A percentile compares a stretch with the other conserved stretches of the same genome.
Evolutionary conservation across 2,797 vertebrate genomes (phyloP).

Genomic region (Aulostomus chinensis): DNA sequence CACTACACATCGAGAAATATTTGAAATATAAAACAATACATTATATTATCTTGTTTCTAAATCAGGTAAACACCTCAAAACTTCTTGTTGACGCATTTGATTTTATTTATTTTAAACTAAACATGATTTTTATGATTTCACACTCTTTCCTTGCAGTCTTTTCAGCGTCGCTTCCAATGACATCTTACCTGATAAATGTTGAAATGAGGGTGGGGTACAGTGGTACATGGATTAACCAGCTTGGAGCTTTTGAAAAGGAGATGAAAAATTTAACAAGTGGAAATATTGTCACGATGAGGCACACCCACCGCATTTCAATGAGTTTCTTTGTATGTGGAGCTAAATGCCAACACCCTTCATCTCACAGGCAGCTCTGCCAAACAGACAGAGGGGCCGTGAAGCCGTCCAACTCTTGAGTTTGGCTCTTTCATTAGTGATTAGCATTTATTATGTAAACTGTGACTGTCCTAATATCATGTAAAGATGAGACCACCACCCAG

Average conservation of each 20-base stretch:
- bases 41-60: no score
- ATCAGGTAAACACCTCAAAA: no score
- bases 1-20: no score
- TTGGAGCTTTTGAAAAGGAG: conserved; percentile 55
- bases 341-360: conserved; percentile 67
- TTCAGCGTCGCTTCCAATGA: not conserved
- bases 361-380: conserved; percentile 44
- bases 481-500: not conserved
- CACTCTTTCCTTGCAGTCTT: not conserved
- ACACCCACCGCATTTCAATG: conserved; percentile 71
- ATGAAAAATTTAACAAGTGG: conserved; percentile 72
- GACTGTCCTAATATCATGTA: conserved; percentile 39
- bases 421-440: conserved; percentile 42
- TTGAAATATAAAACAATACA: no score
- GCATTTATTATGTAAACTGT: conserved; percentile 48
- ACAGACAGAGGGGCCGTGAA: conserved; percentile 39
- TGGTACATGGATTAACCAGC: conserved; percentile 38
- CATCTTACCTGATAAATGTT: not conserved
- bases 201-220: conserved; percentile 14
- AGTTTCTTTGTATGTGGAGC: conserved; percentile 51
- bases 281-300: conserved; percentile 48
- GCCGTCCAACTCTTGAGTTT: conserved; percentile 34
- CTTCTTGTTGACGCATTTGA: no score
- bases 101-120: no score
- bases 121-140: no score